These are phyloP conservation scores for Himalopsyche tibetana DNA, from an alignment of 2,888 invertebrate genomes.

Conservation along the genomic window DNA sequence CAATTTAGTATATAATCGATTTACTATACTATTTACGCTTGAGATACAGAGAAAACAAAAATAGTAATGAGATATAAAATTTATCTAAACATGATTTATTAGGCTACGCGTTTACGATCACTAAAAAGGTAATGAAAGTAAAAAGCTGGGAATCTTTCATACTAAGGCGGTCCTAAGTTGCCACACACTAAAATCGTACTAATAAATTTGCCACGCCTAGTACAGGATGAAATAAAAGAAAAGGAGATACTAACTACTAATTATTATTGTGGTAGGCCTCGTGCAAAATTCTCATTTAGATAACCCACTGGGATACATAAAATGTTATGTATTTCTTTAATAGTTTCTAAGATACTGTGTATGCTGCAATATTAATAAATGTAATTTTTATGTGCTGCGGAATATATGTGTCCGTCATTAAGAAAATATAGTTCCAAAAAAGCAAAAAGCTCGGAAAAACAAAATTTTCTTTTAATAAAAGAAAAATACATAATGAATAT, in stretches of 20 bases:
- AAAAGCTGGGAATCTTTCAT: conserved; percentile 40
- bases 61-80: neutral
- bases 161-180: conserved; percentile 32
- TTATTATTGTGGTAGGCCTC: conserved; percentile 36
- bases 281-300: conserved; percentile 42
- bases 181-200: conserved; percentile 30
- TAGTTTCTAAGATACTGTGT: no score
- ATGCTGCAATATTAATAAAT: no score
- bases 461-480: no score
- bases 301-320: conserved; percentile 38
- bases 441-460: no score
- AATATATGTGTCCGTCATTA: no score
- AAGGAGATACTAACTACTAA: conserved; percentile 8
- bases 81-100: conserved; percentile 35
- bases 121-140: conserved; percentile 37
- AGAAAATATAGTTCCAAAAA: no score
- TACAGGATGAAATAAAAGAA: conserved; percentile 16
- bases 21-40: no score
- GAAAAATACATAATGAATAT: no score
- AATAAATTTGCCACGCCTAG: conserved; percentile 35
- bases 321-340: neutral
- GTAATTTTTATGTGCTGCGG: no score
- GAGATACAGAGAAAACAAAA: no score
- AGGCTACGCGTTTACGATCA: conserved; percentile 15
- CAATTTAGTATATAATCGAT: no score